phyloP scores from a whole-genome alignment of 2,888 invertebrate species.

The Acleris sparsana region DNA sequence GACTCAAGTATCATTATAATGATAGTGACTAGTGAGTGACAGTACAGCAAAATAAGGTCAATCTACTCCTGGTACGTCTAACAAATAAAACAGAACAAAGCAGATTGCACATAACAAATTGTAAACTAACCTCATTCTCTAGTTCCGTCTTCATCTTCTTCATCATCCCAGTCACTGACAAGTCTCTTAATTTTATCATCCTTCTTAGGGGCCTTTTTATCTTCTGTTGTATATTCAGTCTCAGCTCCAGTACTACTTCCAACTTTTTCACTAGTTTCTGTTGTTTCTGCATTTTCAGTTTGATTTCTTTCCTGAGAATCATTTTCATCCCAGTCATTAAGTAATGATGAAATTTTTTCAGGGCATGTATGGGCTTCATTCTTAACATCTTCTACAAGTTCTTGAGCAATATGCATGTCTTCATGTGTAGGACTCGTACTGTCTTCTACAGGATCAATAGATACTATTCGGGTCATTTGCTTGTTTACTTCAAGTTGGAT shows the following conservation, averaged over 20 bases:
- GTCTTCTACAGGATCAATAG: constrained; percentile 40
- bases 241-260: constrained; percentile 34
- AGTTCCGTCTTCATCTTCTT: constrained; percentile 62
- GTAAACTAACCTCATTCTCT: constrained; percentile 39
- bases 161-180: constrained; percentile 81
- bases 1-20: too few relatives aligned
- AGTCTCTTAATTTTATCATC: constrained; percentile 71
- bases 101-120: neutral
- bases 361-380: constrained; percentile 36
- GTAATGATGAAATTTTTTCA: constrained; percentile 69
- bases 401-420: constrained; percentile 43
- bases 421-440: constrained; percentile 49
- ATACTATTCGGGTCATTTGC: constrained; percentile 46
- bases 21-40: too few relatives aligned
- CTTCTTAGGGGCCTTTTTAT: constrained; percentile 45
- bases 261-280: constrained; percentile 39
- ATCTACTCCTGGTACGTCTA: too few relatives aligned
- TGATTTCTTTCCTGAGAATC: constrained; percentile 66
- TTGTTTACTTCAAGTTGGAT: constrained; percentile 77
- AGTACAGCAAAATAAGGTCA: too few relatives aligned
- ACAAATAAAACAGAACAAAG: too few relatives aligned
- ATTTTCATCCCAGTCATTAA: constrained; percentile 81
- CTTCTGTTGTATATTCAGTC: constrained; percentile 21
- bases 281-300: constrained; percentile 24
- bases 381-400: constrained; percentile 40